Evolutionary conservation across 2,888 invertebrate species (phyloP).

Genomic region (Aricia artaxerxes): DNA sequence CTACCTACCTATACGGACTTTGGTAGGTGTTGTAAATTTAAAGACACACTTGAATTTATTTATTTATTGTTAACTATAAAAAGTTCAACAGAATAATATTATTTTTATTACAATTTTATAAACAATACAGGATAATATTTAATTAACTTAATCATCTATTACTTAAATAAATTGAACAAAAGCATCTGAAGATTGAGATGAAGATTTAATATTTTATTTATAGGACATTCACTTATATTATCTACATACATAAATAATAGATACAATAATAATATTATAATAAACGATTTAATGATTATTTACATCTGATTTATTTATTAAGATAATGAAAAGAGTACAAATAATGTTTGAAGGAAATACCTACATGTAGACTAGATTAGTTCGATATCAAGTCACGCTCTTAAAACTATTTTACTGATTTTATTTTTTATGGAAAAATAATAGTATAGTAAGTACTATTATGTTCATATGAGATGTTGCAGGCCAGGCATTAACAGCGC

Average conservation of each 20-base stretch:
- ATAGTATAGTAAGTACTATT: background rate
- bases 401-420: constrained; percentile 34
- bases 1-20: no score
- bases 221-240: background rate
- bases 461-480: no score
- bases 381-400: constrained; percentile 65
- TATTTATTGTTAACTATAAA: constrained; percentile 5
- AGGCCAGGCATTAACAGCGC: background rate
- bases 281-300: background rate
- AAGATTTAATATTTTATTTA: background rate
- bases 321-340: background rate
- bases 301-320: background rate
- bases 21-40: background rate
- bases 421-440: background rate
- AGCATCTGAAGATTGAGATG: background rate
- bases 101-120: background rate
- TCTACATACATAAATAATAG: constrained; percentile 3
- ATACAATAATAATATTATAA: background rate
- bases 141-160: background rate
- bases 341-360: background rate
- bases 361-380: constrained; percentile 70
- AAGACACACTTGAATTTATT: background rate
- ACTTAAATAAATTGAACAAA: background rate
- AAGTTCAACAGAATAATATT: constrained; percentile 15
- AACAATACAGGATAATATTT: constrained; percentile 8